phyloP scores from a whole-genome alignment of 2,888 invertebrate species.

The Trisateles emortualis region DNA sequence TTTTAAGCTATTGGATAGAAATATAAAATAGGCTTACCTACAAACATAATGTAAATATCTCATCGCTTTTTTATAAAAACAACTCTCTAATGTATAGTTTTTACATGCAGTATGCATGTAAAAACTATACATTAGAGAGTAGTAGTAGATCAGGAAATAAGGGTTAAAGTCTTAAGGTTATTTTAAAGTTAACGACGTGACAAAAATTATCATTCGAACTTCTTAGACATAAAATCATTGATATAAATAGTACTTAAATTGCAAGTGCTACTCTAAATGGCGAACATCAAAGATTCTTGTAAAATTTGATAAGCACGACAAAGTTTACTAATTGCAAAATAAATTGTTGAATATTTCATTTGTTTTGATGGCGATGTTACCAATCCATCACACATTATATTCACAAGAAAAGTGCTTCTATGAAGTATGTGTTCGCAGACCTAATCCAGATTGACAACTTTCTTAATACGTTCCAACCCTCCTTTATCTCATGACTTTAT shows the following conservation, averaged over 20 bases:
- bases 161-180: constrained; percentile 17
- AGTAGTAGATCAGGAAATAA: too few relatives aligned
- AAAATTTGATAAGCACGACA: constrained; percentile 23
- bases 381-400: constrained; percentile 54
- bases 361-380: constrained; percentile 51
- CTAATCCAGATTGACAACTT: constrained; percentile 62
- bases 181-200: constrained; percentile 28
- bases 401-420: constrained; percentile 59
- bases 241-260: constrained; percentile 10
- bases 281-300: constrained; percentile 39
- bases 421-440: constrained; percentile 56
- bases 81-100: too few relatives aligned
- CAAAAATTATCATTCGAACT: constrained; percentile 13
- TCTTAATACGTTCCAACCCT: constrained; percentile 50
- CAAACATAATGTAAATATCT: too few relatives aligned
- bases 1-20: not conserved
- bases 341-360: constrained; percentile 38
- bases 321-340: constrained; percentile 9
- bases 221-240: constrained; percentile 15
- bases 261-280: constrained; percentile 5
- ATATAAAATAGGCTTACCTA: not conserved
- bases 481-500: constrained; percentile 17
- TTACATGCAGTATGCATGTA: too few relatives aligned
- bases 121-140: too few relatives aligned
- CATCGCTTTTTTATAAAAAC: too few relatives aligned